A percentile compares a stretch with the other conserved stretches of the same genome.
These are phyloP conservation scores for Oryzaephilus surinamensis DNA, from an alignment of 1,140 invertebrate genomes.

Conservation along the genomic window DNA sequence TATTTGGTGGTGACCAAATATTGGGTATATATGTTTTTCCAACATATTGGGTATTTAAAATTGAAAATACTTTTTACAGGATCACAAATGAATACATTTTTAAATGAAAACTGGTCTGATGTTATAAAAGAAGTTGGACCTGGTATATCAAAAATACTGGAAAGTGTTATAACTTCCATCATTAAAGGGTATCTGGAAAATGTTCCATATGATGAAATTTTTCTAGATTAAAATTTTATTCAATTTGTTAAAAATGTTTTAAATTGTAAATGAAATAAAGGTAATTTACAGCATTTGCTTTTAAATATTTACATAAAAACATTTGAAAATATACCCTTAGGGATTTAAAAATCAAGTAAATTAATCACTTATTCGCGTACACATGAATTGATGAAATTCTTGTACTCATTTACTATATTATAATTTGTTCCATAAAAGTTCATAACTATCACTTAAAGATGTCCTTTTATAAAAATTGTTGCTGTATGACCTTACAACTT, in stretches of 20 bases:
- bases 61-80: slow-evolving; percentile 26
- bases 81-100: slow-evolving; percentile 37
- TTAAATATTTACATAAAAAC: too few species aligned
- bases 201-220: slow-evolving; percentile 13
- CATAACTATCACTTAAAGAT: too few species aligned
- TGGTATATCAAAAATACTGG: slow-evolving; percentile 9
- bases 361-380: too few species aligned
- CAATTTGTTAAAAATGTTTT: too few species aligned
- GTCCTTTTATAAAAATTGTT: too few species aligned
- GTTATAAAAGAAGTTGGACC: slow-evolving; percentile 36
- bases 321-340: too few species aligned
- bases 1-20: slow-evolving; percentile 29
- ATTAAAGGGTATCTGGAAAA: slow-evolving; percentile 2
- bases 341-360: too few species aligned
- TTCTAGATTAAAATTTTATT: slow-evolving; percentile 5
- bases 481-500: too few species aligned
- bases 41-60: not conserved
- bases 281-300: not conserved
- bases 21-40: slow-evolving; percentile 21
- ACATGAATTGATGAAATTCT: too few species aligned
- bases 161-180: slow-evolving; percentile 5
- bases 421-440: too few species aligned
- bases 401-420: too few species aligned
- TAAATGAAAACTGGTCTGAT: slow-evolving; percentile 43
- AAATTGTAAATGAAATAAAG: not conserved